Base-by-base conservation (phyloP, 2,113 vertebrate species). In the Sinocyclocheilus anophthalmus region DNA sequence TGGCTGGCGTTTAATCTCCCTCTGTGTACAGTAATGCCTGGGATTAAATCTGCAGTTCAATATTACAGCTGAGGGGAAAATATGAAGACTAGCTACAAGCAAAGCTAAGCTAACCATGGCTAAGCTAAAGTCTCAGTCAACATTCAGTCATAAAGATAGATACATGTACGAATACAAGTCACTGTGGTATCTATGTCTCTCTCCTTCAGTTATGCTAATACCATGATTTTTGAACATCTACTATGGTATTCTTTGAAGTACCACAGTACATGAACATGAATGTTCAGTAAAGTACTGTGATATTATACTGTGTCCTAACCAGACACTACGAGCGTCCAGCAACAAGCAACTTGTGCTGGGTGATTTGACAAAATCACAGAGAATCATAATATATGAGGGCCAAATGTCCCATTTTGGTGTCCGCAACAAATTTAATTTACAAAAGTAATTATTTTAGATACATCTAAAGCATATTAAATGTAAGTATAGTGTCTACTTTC, bases 11-110 rank as follows among this genome's bases (percentile, higher is more conserved):
- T 65, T 77, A 69, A 85, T 69, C 50, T 80, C 33, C 80, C 53
- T 48, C 84, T 50, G 48, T 80, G 57, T 39, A 84, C 50, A 13
- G 53, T 75, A 57, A 80, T 69, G 76, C 48, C n/a, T 5, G 55
- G 76, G 76, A 85, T 85, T 72, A 79, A 39, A 39, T 59, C 55
- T 16, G 61, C 26, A 78, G 50, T 79, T 85, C 57, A 79, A 85
- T 85, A 42, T 85, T 53, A 72, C 33, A 80, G 63, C 18, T 57
- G 76, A 80, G 14, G 30, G 50, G 50, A 16, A 55, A 55, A 55
- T 55, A 55, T 55, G 53, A 55, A 55, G 45, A 12, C 45, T 45
- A 9, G 50, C 50, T 61, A 61, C 20, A 76, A 42, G 48, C 75
- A 55, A 30, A 79, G 76, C 55, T 85, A 42, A 85, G 30, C 30